Evolutionary conservation across 2,888 invertebrate genomes (phyloP), one percentile per base, ranked within the genome.

Genomic region (Cosmopolites sordidus): DNA sequence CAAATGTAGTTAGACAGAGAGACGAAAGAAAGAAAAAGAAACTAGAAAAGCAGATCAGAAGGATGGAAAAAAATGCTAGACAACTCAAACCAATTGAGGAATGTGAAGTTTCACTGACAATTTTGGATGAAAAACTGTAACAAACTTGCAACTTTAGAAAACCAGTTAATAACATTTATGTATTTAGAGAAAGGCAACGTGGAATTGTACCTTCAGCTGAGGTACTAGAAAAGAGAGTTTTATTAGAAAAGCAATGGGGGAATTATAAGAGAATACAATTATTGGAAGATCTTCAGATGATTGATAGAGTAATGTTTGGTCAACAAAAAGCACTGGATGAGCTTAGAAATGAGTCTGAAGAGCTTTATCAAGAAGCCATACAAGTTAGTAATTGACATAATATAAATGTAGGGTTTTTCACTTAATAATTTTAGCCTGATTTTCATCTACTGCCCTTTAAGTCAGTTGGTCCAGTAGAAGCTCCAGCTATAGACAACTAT

Each of bases 51-150:
- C 86, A 86, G 70, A 95, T 97, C 59, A 78, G 87, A 45, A 79
- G 84, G 59, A 73, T 97, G 54, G 85, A 92, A 69, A 92, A 86
- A 69, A 83, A 84, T 75, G 83, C 89, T 0, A 78, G 84, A 27
- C 91, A 92, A 69, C 71, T 93, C 43, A 98, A 97, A 73, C 95
- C 97, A 0, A 81, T 98, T 38, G 87, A 87, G 50, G 98, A 98
- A 76, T 71, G 87, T 59, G 90, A 94, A 73, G 78, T 88, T 6
- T 83, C 91, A 0, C 64, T 83, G 15, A 76, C 79, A 51, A 67
- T 93, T 12, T 65, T 83, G 15, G 83, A 87, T 64, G 79, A 86
- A 66, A 76, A 77, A 64, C 71, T 77, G 89, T 89, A 77, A 74
- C 72, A 67, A 29, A n/a, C n/a, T n/a, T n/a, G n/a, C n/a, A n/a